Evolutionary conservation across 2,888 invertebrate genomes (phyloP).

Genomic region (Drosophila lutescens): DNA sequence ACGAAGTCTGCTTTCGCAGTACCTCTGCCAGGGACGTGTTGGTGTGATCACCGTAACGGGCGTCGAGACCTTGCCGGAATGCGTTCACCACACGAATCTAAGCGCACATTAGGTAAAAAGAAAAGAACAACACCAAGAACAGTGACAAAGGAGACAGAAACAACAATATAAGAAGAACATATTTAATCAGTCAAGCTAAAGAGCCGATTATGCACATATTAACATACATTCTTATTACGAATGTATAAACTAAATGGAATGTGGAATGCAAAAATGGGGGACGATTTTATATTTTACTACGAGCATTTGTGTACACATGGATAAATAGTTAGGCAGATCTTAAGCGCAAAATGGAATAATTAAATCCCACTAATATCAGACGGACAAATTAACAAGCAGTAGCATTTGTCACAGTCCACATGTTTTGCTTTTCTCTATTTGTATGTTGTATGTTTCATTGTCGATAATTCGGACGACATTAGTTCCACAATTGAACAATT

Average conservation of each 20-base stretch:
- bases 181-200: constrained; percentile 22
- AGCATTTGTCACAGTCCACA: neutral
- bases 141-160: constrained; percentile 64
- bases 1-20: constrained; percentile 96
- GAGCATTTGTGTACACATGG: neutral
- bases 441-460: neutral
- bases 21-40: constrained; percentile 96
- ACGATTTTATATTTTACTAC: neutral
- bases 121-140: constrained; percentile 66
- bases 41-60: constrained; percentile 95
- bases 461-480: neutral
- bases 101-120: constrained; percentile 81
- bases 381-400: neutral
- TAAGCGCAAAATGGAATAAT: neutral
- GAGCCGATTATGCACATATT: constrained; percentile 18
- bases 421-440: neutral
- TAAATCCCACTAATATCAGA: neutral
- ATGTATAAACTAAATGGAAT: neutral
- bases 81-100: constrained; percentile 99
- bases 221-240: neutral
- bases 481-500: neutral
- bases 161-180: constrained; percentile 42
- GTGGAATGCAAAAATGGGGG: neutral
- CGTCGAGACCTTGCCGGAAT: constrained; percentile 99
- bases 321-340: neutral